Conservation (phyloP, 2,113 vertebrate species). For the Colinus virginianus region DNA sequence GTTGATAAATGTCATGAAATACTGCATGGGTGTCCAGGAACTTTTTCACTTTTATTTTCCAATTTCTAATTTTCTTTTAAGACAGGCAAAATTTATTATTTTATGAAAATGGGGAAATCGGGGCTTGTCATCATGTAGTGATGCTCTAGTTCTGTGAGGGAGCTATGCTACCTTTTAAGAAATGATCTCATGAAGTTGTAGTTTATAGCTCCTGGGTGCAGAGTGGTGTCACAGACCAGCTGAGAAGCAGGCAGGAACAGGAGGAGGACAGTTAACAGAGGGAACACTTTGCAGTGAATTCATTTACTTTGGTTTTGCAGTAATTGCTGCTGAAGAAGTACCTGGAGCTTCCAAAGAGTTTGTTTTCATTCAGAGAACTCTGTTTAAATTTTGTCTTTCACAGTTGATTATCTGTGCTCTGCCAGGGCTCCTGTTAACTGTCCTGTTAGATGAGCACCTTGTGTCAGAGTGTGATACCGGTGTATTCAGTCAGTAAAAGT, state of each 20-base stretch:
- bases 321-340: neutral
- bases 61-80: neutral
- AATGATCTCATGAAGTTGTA: fast-evolving
- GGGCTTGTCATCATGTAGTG: neutral
- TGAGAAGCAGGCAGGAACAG: fast-evolving
- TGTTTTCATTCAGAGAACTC: neutral
- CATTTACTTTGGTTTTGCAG: neutral
- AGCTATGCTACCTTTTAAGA: neutral
- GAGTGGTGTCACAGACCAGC: neutral
- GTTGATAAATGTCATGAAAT: neutral
- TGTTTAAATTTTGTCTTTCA: neutral
- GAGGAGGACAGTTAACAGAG: no score
- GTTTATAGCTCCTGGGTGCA: neutral
- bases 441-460: neutral
- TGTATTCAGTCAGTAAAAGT: neutral
- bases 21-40: neutral
- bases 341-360: neutral
- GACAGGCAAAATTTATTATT: neutral
- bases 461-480: neutral
- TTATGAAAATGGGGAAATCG: neutral
- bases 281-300: neutral
- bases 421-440: neutral
- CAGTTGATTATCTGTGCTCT: neutral
- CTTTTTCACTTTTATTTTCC: neutral
- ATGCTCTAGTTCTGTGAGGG: neutral